phyloP scores from a whole-genome alignment of 1,140 invertebrate genomes.

The Ephestia elutella region DNA sequence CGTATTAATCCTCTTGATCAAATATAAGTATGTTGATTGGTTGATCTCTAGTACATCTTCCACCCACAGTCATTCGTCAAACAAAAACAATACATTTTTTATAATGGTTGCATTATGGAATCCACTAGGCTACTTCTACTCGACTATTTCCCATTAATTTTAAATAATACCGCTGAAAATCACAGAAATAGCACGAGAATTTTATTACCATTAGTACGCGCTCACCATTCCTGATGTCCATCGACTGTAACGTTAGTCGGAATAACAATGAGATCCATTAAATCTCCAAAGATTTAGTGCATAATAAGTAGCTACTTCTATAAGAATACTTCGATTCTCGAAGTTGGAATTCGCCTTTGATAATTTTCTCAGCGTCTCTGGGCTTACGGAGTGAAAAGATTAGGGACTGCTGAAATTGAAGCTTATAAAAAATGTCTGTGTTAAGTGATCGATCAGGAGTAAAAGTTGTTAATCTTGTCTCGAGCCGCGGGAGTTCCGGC shows the following conservation, averaged over 20 bases:
- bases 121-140: too few species aligned
- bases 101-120: too few species aligned
- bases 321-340: constrained; percentile 31
- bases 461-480: constrained; percentile 65
- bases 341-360: constrained; percentile 39
- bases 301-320: constrained; percentile 48
- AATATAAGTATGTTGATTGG: too few species aligned
- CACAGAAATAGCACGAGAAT: constrained; percentile 16
- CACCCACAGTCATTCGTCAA: too few species aligned
- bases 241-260: constrained; percentile 41
- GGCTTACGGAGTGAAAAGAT: constrained; percentile 35
- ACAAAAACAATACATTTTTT: too few species aligned
- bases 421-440: constrained; percentile 41
- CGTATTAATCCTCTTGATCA: too few species aligned
- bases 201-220: constrained; percentile 42
- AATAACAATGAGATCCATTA: constrained; percentile 68
- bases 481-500: constrained; percentile 44
- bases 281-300: constrained; percentile 53
- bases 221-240: constrained; percentile 43
- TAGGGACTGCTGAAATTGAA: constrained; percentile 38
- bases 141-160: too few species aligned
- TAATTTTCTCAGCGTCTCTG: constrained; percentile 29
- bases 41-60: too few species aligned
- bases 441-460: constrained; percentile 61
- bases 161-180: constrained; percentile 1